A percentile compares a stretch with the other conserved stretches of the same genome.
Evolutionary conservation across 2,888 invertebrate genomes (phyloP).

Genomic region (Timandra comae): DNA sequence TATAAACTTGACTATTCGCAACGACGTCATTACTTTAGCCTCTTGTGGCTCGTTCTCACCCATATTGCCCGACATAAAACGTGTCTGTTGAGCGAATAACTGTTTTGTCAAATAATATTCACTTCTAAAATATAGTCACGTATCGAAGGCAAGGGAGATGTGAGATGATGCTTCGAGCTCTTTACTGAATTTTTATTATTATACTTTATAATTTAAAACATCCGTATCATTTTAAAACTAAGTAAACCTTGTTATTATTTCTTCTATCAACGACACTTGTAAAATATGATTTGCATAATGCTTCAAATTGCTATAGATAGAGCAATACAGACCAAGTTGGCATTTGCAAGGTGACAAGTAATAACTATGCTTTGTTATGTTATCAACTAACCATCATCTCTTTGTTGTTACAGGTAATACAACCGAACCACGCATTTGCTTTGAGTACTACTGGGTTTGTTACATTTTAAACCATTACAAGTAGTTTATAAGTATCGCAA

Average conservation of each 20-base stretch:
- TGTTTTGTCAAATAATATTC: constrained; percentile 35
- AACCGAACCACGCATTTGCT: no score
- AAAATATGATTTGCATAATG: no score
- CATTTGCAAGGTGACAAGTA: constrained; percentile 8
- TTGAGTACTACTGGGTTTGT: no score
- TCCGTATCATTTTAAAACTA: no score
- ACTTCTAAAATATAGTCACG: constrained; percentile 30
- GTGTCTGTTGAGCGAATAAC: constrained; percentile 25
- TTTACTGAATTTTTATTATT: no score
- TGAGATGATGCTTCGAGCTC: constrained; percentile 22
- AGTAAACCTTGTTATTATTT: no score
- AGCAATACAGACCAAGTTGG: constrained; percentile 4
- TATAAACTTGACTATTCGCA: constrained; percentile 33
- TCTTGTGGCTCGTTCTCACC: constrained; percentile 27
- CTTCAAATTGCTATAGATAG: constrained; percentile 1
- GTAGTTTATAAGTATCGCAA: no score
- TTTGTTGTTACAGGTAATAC: constrained; percentile 22
- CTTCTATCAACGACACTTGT: no score
- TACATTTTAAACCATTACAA: no score
- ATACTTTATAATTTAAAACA: no score
- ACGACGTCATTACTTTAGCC: constrained; percentile 30
- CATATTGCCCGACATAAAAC: constrained; percentile 34
- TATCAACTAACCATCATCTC: constrained; percentile 15
- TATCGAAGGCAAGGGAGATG: constrained; percentile 24
- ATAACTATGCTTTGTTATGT: constrained; percentile 4